Base-by-base conservation (phyloP, 2,113 vertebrate species). In the Nyctibius bracteatus region DNA sequence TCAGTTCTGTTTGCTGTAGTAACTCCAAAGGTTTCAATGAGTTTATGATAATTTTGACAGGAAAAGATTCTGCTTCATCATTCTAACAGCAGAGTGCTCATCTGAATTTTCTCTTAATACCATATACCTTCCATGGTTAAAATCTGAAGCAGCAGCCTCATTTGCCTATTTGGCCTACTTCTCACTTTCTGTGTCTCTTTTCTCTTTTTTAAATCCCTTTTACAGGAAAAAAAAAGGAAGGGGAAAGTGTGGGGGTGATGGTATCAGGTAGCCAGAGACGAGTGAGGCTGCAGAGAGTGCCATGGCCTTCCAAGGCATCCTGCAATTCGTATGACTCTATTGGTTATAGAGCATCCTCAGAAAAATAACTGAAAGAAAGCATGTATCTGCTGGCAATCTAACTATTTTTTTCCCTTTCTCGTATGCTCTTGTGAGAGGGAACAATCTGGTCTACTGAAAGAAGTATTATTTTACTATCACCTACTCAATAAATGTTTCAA, bases 201-300 rank as follows among this genome's bases (percentile, higher is more conserved):
- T 47, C 17, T 6, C 0, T 6, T 65, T 52, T 81, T 35, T 5
- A 41, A 63, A 12, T n/a, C 23, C 14, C 3, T 73, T 61, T 77
- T 31, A 46, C 9, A 52, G 27, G 37, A 71, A n/a, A n/a, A 33
- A 86, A 86, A 88, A 89, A 49, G 13, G 7, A 92, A 68, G n/a
- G 3, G 25, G 74, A 73, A 90, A 3, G 0, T 43, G 5, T 27
- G n/a, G 7, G 0, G 0, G 1, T 23, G 20, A 46, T 52, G 5
- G 5, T 70, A 8, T 43, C 27, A 49, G 30, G 8, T 23, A 92
- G 49, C 4, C 28, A 79, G 44, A 80, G 35, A 52, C 0, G 0
- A 67, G 5, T 37, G 57, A 57, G 17, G 10, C 10, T 80, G 11
- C 37, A 61, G 30, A 57, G 35, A 37, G 15, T 57, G n/a, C 24